Evolutionary conservation across 2,888 invertebrate genomes (phyloP).

Genomic region (Zhuqinia jingwanae): DNA sequence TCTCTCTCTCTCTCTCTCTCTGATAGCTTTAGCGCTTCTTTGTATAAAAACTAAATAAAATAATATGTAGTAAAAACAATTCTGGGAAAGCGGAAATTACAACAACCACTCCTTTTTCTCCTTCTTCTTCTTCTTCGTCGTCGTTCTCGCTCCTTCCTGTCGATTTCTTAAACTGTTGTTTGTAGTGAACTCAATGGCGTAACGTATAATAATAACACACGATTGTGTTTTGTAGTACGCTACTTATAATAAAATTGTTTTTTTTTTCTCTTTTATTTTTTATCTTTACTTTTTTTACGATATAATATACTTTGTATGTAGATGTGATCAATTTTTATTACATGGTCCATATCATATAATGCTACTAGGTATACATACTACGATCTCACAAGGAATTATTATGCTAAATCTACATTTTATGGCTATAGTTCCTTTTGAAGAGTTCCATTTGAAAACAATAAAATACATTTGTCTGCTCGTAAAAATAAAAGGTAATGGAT

Average conservation of each 20-base stretch:
- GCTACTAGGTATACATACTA: too few relatives aligned
- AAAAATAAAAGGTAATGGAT: slow-evolving; percentile 61
- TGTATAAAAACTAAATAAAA: neutral
- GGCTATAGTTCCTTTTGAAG: slow-evolving; percentile 51
- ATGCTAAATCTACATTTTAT: slow-evolving; percentile 43
- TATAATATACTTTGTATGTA: slow-evolving; percentile 53
- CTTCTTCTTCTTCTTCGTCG: neutral
- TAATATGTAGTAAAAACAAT: slow-evolving; percentile 23
- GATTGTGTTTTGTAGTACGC: neutral
- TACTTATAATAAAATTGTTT: slow-evolving; percentile 49
- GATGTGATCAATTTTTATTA: slow-evolving; percentile 54
- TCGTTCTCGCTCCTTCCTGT: neutral
- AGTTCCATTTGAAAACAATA: slow-evolving; percentile 55
- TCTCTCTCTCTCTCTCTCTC: too few relatives aligned
- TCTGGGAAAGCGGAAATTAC: slow-evolving; percentile 46
- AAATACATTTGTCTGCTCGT: slow-evolving; percentile 60
- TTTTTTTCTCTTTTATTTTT: neutral
- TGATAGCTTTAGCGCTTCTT: neutral
- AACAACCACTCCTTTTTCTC: neutral
- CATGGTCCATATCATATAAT: neutral
- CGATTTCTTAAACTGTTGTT: slow-evolving; percentile 11
- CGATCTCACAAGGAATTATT: neutral
- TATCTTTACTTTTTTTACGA: neutral
- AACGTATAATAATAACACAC: neutral
- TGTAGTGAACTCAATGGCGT: neutral